A percentile compares a stretch with the other conserved stretches of the same genome.
phyloP scores from a whole-genome alignment of 2,888 invertebrate genomes.

The Chymomyza caudatula region DNA sequence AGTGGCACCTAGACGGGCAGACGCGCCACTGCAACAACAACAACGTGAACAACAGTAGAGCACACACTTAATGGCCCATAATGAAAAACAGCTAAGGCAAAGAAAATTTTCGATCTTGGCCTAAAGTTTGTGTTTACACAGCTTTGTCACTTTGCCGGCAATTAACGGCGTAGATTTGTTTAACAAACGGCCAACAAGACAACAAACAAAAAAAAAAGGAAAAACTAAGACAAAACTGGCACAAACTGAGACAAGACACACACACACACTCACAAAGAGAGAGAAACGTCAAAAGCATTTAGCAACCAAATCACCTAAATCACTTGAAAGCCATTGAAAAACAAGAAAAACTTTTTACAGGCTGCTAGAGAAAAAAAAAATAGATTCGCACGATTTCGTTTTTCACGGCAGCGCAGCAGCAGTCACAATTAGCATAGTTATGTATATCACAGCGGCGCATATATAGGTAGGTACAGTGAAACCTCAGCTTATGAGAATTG shows the following conservation, averaged over 20 bases:
- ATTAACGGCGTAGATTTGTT: slow-evolving; percentile 66
- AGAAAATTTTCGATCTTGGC: background rate
- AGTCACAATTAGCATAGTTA: slow-evolving; percentile 51
- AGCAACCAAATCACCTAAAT: slow-evolving; percentile 54
- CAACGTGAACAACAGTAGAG: background rate
- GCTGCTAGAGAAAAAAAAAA: slow-evolving; percentile 12
- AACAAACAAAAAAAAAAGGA: slow-evolving; percentile 33
- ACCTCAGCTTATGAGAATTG: background rate
- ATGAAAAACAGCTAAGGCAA: background rate
- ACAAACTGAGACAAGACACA: slow-evolving; percentile 38
- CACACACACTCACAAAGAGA: slow-evolving; percentile 23
- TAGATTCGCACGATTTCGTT: slow-evolving; percentile 61
- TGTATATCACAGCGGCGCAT: slow-evolving; percentile 51
- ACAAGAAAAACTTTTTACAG: slow-evolving; percentile 59
- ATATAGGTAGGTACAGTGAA: slow-evolving; percentile 1
- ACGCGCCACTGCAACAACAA: slow-evolving; percentile 30
- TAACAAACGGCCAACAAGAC: slow-evolving; percentile 62
- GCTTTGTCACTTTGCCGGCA: slow-evolving; percentile 57
- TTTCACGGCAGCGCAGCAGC: slow-evolving; percentile 17
- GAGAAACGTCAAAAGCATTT: slow-evolving; percentile 47
- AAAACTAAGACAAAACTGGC: slow-evolving; percentile 2
- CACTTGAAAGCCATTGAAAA: slow-evolving; percentile 21
- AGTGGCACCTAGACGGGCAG: slow-evolving; percentile 52
- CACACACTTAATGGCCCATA: background rate
- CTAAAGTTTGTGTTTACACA: slow-evolving; percentile 12